These are phyloP conservation scores for Stichopus horrens DNA, from an alignment of 53 echinoderm and acorn worm genomes.

Conservation along the genomic window DNA sequence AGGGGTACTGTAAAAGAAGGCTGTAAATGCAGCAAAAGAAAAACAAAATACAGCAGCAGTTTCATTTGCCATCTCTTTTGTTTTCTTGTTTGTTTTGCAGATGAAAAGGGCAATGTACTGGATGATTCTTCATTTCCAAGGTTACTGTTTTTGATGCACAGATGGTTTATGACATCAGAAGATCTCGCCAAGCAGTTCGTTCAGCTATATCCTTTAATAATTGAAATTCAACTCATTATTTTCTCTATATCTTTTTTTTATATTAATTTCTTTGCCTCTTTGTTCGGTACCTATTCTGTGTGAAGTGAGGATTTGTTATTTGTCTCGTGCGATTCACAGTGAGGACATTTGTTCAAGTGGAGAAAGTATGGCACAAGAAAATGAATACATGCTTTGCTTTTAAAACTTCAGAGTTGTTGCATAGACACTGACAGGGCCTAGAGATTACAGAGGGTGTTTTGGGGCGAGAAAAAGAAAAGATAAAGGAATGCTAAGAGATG, in stretches of 20 bases:
- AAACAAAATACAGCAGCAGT: not conserved
- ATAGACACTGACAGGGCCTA: too few species aligned
- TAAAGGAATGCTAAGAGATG: too few species aligned
- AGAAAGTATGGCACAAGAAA: too few species aligned
- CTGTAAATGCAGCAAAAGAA: not conserved
- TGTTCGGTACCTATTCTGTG: not conserved
- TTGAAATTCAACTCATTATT: not conserved
- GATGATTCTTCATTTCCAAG: slow-evolving; percentile 81
- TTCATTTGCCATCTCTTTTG: not conserved
- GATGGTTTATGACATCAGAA: slow-evolving; percentile 92
- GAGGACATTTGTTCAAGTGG: too few species aligned
- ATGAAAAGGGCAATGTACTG: slow-evolving; percentile 84
- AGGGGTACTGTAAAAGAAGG: not conserved
- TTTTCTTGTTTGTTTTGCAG: slow-evolving; percentile 54
- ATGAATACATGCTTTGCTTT: too few species aligned
- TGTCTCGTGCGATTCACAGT: too few species aligned
- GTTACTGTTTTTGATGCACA: slow-evolving; percentile 95
- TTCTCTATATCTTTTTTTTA: not conserved
- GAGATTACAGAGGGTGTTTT: too few species aligned
- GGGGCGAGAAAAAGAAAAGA: too few species aligned
- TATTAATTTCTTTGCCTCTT: not conserved
- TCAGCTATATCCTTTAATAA: slow-evolving; percentile 89
- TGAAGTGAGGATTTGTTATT: not conserved
- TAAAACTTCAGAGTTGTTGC: too few species aligned
- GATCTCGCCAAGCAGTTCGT: slow-evolving; percentile 88